Base-by-base conservation (phyloP, 2,797 vertebrate genomes). In the Buphagus erythrorhynchus region DNA sequence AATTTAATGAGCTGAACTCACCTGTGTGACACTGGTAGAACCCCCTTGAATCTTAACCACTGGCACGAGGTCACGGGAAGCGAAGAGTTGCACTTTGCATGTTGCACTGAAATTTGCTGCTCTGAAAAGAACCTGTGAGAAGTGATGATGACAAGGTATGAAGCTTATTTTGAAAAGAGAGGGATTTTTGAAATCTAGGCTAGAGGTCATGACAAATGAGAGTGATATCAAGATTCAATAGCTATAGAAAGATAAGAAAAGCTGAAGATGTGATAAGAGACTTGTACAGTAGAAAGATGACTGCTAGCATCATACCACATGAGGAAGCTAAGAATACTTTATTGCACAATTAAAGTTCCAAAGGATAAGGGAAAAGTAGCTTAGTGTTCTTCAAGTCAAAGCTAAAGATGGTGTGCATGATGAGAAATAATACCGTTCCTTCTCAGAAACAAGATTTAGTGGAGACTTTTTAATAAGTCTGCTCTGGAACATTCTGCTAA, bases 281-380 rank as follows among this genome's bases (percentile, higher is more conserved):
- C 33, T 88, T 78, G 68, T 91, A 69, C 49, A 85, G 43, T 48
- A 97, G 90, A 94, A 90, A 94, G 63, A 71, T 77, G 78, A 81
- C 46, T 97, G 42, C 48, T 91, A 73, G 57, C 88, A 83, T 21
- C 62, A 35, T 65, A 68, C 61, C 54, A 67, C 61, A 58, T 57
- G 35, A 97, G 49, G 48, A 96, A 86, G 66, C 79, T 96, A 94
- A 95, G 88, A 94, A 95, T 78, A 89, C 77, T 96, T 96, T 73
- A 65, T 62, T 62, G 55, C 82, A 93, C 92, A 97, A 97, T 77
- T 97, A 96, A 96, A 91, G 65, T 91, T 93, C 93, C 55, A 85
- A 84, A 95, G 91, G 67, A 94, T 80, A 94, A 95, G 58, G 73
- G 25, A 48, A 61, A 91, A 95, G 65, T 72, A 89, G 48, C 72